These are phyloP conservation scores for Leptodactylus fuscus DNA, from an alignment of 2,113 vertebrate species.

Conservation along the genomic window DNA sequence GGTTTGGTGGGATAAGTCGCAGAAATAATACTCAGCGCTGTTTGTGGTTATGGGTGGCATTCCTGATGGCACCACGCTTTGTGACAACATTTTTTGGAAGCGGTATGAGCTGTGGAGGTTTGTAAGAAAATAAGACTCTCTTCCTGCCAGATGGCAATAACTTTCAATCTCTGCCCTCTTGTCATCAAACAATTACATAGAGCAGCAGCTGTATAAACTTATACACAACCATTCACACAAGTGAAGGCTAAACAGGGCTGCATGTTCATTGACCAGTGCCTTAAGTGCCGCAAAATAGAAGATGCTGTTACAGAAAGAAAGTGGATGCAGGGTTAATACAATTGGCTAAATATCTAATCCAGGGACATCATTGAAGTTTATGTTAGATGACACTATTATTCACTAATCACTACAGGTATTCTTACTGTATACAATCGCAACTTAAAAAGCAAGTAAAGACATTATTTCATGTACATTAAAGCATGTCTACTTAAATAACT, in stretches of 20 bases:
- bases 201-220: conserved; percentile 36
- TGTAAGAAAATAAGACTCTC: conserved; percentile 44
- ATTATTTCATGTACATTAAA: background rate
- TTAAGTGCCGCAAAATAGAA: background rate
- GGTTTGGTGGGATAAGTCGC: conserved; percentile 42
- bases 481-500: background rate
- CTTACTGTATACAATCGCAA: background rate
- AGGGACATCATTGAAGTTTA: background rate
- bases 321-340: background rate
- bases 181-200: conserved; percentile 12
- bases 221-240: conserved; percentile 6
- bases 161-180: conserved; percentile 32
- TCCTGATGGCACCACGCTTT: conserved; percentile 54
- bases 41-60: conserved; percentile 54
- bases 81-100: conserved; percentile 35
- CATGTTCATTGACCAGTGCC: background rate
- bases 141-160: conserved; percentile 54
- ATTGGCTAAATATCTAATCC: background rate
- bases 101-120: conserved; percentile 5
- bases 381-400: background rate
- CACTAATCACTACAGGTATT: background rate
- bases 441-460: background rate
- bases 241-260: background rate
- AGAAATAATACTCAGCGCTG: conserved; percentile 50
- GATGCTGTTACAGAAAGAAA: background rate